phyloP scores from a whole-genome alignment of 2,113 vertebrate species.

The Riparia riparia region DNA sequence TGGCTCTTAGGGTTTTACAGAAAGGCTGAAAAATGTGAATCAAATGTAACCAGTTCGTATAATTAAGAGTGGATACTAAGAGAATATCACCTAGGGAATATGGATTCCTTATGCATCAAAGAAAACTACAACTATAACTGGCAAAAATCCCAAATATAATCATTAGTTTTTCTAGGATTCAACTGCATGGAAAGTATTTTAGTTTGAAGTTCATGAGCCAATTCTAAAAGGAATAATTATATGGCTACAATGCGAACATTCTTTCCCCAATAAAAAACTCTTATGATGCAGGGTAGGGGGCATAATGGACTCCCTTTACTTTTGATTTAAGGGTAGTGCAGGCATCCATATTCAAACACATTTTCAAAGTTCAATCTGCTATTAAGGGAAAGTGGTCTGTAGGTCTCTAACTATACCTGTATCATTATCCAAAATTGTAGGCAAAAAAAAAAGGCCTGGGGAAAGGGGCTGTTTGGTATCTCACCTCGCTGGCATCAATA shows the following conservation, averaged over 20 bases:
- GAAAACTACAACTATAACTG: not conserved
- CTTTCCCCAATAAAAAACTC: not conserved
- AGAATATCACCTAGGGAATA: not conserved
- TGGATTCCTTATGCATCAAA: not conserved
- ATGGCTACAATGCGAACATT: not conserved
- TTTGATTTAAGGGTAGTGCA: not conserved
- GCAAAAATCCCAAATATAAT: not conserved
- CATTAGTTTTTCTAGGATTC: not conserved
- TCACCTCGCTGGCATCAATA: not conserved
- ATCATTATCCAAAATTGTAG: not conserved
- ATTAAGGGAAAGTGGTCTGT: not conserved
- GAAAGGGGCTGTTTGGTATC: not conserved
- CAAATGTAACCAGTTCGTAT: not conserved
- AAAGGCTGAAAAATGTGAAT: not conserved
- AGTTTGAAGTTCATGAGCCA: not conserved
- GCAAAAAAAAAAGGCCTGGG: not conserved
- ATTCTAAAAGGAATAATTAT: not conserved
- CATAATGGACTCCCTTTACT: not conserved
- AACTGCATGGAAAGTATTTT: not conserved
- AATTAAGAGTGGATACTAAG: not conserved
- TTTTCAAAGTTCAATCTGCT: not conserved
- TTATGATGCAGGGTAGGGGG: no score
- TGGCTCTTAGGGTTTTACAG: not conserved
- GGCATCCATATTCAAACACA: not conserved
- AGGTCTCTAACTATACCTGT: not conserved